Percentiles rank a stretch among this genome's conserved stretches.
These are phyloP conservation scores for Callipepla californica DNA, from an alignment of 2,113 vertebrate genomes.

Conservation along the genomic window DNA sequence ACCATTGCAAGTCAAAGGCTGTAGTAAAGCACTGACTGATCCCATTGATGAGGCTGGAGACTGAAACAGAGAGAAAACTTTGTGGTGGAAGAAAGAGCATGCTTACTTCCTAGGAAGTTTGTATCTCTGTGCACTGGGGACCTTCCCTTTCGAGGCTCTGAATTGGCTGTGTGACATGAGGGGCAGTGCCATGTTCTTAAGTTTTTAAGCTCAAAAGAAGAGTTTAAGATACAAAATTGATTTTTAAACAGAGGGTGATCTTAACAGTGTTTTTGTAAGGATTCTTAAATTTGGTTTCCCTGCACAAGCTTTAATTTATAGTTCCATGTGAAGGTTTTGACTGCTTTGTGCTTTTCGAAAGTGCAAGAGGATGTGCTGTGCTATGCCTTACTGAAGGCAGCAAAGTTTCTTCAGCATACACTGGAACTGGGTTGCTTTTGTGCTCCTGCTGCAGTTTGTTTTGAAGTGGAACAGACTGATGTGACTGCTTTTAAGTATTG, in stretches of 20 bases:
- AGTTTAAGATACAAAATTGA: neutral
- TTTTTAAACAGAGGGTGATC: neutral
- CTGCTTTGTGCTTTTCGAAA: constrained; percentile 10
- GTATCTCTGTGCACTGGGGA: neutral
- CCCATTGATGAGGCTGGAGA: neutral
- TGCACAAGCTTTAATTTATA: neutral
- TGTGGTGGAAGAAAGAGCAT: neutral
- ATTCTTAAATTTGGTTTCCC: neutral
- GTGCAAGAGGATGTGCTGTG: constrained; percentile 12
- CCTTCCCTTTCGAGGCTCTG: constrained; percentile 10
- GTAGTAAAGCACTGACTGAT: neutral
- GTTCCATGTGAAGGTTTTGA: neutral
- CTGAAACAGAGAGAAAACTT: neutral
- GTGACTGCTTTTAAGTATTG: neutral
- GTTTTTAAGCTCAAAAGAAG: neutral
- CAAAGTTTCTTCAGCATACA: neutral
- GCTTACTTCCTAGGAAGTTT: neutral
- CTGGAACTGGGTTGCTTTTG: neutral
- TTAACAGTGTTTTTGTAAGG: neutral
- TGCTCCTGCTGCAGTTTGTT: neutral
- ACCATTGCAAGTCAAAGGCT: neutral
- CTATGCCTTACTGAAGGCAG: neutral
- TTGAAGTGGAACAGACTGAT: neutral
- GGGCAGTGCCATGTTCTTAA: neutral
- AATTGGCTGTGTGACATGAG: neutral